A percentile compares a stretch with the other conserved stretches of the same genome.
These are phyloP conservation scores for Microchrysa polita DNA, from an alignment of 2,888 invertebrate genomes.

Conservation along the genomic window DNA sequence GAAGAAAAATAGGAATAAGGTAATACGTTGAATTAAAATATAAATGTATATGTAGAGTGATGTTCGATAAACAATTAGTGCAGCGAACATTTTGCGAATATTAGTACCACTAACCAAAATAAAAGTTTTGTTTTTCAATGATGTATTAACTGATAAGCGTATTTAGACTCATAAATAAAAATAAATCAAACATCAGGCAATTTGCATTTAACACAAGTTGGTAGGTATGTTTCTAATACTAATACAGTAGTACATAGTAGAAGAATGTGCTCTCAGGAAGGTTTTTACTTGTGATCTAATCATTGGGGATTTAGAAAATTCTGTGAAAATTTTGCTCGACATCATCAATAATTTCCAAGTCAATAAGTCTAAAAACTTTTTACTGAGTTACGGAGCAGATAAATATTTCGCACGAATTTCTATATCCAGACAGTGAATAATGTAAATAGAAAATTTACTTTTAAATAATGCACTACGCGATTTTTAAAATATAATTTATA, in stretches of 20 bases:
- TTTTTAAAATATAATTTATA: too few species aligned
- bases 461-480: too few species aligned
- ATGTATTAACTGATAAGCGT: neutral
- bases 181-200: slow-evolving; percentile 45
- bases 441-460: too few species aligned
- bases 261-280: slow-evolving; percentile 35
- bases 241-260: neutral
- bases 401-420: too few species aligned
- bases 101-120: slow-evolving; percentile 5
- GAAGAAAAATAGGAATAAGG: slow-evolving; percentile 41
- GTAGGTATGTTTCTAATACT: neutral
- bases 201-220: slow-evolving; percentile 37
- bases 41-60: neutral
- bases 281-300: slow-evolving; percentile 10
- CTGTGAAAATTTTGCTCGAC: too few species aligned
- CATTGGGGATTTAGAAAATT: too few species aligned
- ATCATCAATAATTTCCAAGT: too few species aligned
- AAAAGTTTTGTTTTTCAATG: neutral
- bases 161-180: neutral
- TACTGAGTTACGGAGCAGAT: too few species aligned
- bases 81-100: neutral
- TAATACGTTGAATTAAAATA: slow-evolving; percentile 24
- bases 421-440: too few species aligned
- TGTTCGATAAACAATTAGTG: slow-evolving; percentile 22
- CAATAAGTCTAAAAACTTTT: too few species aligned